Evolutionary conservation across 2,888 invertebrate genomes (phyloP), one percentile per base, ranked within the genome.

Genomic region (Drosophila algonquin): DNA sequence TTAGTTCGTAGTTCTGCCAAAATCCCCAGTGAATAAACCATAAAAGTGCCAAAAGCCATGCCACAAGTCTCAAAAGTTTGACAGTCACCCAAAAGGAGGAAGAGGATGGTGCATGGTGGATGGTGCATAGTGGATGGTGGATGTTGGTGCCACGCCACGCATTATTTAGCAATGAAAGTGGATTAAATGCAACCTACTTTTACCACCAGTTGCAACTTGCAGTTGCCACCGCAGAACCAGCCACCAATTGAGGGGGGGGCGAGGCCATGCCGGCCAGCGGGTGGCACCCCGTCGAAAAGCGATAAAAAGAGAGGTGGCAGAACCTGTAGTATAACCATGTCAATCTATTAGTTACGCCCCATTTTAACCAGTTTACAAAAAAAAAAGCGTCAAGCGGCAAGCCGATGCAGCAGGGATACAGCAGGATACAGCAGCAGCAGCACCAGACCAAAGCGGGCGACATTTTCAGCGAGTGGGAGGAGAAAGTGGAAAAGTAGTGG

Each of bases 81-180:
- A 63, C 55, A 65, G 46, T 50, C 60, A 72, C 60, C 44, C 51
- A 10, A 46, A 10, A 5, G 53, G 7, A 21, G 74, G 5, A 12
- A 12, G 35, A 35, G 35, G 14, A 14, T 54, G 63, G 50, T 76
- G 74, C 76, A 75, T 75, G 64, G 73, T 55, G 45, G 54, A 27
- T 27, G 55, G 47, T 46, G 45, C 69, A 10, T 10, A 10, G 32
- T 9, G 32, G 4, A 12, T 54, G 63, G 50, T 76, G 74, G 76
- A 73, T 80, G 65, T 70, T 65, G 45, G 63, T 50, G 30, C 71
- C 71, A 70, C 63, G 62, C 57, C 72, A 73, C 69, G 71, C 64
- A 75, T 75, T 71, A 75, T 75, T 74, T 63, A 79, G 80, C 81
- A 83, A 81, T 80, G 83, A 79, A 83, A 81, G 83, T 83, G 83